A percentile compares a stretch with the other conserved stretches of the same genome.
Conservation (phyloP, 2,113 vertebrate species). For the Calyptommatus sinebrachiatus region DNA sequence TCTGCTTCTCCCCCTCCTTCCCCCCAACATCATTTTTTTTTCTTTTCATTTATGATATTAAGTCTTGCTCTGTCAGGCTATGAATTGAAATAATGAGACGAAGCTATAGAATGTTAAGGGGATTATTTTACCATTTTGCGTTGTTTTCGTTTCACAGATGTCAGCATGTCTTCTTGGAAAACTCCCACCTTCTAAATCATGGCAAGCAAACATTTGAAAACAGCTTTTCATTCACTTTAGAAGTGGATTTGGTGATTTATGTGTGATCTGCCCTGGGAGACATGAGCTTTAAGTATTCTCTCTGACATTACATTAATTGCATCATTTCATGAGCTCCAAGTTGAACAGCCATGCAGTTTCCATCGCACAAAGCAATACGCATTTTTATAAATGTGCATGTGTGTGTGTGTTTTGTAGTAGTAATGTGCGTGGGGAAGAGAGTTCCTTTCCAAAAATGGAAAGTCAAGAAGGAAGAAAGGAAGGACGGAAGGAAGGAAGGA, state of each 20-base stretch:
- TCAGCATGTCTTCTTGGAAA: neutral
- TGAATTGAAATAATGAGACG: conserved; percentile 72
- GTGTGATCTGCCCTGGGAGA: neutral
- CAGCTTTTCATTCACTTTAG: neutral
- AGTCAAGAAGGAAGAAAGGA: too few relatives aligned
- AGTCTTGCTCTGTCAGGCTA: conserved; percentile 73
- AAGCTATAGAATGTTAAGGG: conserved; percentile 53
- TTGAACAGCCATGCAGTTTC: neutral
- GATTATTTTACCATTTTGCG: conserved; percentile 11
- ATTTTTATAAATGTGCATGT: neutral
- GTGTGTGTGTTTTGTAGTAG: neutral
- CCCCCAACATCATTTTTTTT: conserved; percentile 22
- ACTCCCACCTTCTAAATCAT: neutral
- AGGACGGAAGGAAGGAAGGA: too few relatives aligned
- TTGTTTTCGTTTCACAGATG: neutral
- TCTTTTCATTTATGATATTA: conserved; percentile 69
- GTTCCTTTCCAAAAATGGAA: too few relatives aligned
- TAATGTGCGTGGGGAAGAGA: too few relatives aligned
- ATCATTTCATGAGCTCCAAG: neutral
- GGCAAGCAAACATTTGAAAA: conserved; percentile 11
- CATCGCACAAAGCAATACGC: neutral
- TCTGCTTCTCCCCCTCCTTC: conserved; percentile 47
- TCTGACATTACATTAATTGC: neutral
- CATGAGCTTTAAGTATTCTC: neutral
- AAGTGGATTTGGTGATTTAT: neutral